These are phyloP conservation scores for Drosophila koepferae DNA, from an alignment of 2,888 invertebrate species.

Conservation along the genomic window DNA sequence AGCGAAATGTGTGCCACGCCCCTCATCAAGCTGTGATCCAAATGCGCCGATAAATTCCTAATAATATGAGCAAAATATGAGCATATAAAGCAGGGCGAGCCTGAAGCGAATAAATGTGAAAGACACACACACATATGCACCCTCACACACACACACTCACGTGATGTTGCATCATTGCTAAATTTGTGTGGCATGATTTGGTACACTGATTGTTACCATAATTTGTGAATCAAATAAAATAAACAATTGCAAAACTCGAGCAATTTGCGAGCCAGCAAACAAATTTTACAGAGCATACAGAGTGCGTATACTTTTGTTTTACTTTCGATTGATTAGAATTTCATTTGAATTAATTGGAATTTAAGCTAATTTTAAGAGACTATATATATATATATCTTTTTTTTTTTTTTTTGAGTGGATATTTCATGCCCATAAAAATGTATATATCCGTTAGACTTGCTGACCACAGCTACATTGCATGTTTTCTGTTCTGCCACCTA, in stretches of 20 bases:
- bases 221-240: conserved; percentile 39
- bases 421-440: too few relatives aligned
- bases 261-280: conserved; percentile 23
- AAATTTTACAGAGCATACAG: not conserved
- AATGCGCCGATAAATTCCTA: conserved; percentile 42
- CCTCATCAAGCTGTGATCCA: conserved; percentile 35
- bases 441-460: not conserved
- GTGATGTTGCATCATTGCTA: conserved; percentile 43
- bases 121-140: not conserved
- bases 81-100: conserved; percentile 11
- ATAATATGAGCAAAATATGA: conserved; percentile 26
- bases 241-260: conserved; percentile 41
- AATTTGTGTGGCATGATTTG: conserved; percentile 39
- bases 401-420: too few relatives aligned
- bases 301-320: conserved; percentile 1
- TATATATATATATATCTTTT: too few relatives aligned
- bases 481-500: not conserved
- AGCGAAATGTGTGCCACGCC: conserved; percentile 54
- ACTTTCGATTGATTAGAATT: too few relatives aligned
- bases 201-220: conserved; percentile 27
- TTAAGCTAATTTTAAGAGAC: too few relatives aligned
- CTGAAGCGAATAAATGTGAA: not conserved
- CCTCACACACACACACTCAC: not conserved
- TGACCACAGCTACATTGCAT: not conserved
- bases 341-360: too few relatives aligned